Conservation (phyloP, 2,888 invertebrate genomes). For the Sinohyriopsis cumingii region DNA sequence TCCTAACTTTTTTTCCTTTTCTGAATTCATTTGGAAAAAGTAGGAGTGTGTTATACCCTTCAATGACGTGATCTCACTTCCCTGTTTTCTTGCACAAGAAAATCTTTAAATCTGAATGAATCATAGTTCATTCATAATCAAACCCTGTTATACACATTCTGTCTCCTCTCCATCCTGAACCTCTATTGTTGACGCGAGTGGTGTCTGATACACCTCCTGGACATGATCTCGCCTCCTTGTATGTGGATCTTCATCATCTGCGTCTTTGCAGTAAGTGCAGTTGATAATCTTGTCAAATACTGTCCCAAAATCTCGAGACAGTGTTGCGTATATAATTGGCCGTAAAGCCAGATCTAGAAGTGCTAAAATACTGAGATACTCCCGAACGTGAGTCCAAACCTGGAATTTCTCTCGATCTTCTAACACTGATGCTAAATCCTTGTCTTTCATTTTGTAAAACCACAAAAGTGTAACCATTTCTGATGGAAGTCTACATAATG, state of each 20-base stretch:
- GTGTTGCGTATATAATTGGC: constrained; percentile 60
- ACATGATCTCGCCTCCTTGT: no score
- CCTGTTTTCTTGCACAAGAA: no score
- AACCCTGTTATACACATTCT: no score
- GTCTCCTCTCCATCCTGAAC: no score
- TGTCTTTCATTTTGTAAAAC: constrained; percentile 41
- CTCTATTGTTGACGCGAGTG: no score
- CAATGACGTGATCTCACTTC: no score
- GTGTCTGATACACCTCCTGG: no score
- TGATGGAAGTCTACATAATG: constrained; percentile 53
- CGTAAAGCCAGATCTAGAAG: constrained; percentile 56
- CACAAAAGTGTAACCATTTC: constrained; percentile 46
- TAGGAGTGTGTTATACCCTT: no score
- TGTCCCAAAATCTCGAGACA: constrained; percentile 56
- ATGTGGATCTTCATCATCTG: constrained; percentile 19
- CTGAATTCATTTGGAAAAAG: no score
- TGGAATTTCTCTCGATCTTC: constrained; percentile 25
- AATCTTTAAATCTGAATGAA: no score
- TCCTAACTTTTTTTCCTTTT: no score
- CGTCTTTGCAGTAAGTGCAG: constrained; percentile 49
- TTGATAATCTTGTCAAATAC: constrained; percentile 64
- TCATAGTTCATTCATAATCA: no score
- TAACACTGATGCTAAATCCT: constrained; percentile 18
- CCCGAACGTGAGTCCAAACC: constrained; percentile 33
- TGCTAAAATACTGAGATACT: constrained; percentile 43